Percentiles rank a stretch among this genome's conserved stretches.
Conservation (phyloP, 1,140 invertebrate species). For the Ips nitidus region DNA sequence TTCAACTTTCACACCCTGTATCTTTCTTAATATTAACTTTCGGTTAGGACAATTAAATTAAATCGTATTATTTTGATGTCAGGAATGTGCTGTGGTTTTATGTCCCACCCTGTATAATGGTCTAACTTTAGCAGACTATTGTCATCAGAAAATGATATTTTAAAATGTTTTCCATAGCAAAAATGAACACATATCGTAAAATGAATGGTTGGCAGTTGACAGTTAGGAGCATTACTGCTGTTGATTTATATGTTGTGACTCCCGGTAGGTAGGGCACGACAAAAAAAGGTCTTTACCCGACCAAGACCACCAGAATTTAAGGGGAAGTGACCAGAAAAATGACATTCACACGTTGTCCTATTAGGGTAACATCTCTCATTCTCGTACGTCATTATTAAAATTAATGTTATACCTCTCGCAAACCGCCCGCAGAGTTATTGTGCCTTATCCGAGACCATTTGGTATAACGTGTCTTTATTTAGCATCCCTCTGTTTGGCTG, state of each 20-base stretch:
- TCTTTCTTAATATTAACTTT: no score
- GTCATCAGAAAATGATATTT: no score
- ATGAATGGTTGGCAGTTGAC: no score
- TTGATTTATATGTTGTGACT: slow-evolving; percentile 10
- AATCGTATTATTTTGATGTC: no score
- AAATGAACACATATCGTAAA: no score
- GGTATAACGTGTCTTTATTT: slow-evolving; percentile 25
- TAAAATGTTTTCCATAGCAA: no score
- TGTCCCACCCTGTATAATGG: no score
- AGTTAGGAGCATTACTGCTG: no score
- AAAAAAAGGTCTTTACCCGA: background rate
- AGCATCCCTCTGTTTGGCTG: slow-evolving; percentile 19
- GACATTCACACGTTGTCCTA: slow-evolving; percentile 35
- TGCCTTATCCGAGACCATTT: slow-evolving; percentile 21
- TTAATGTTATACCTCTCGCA: slow-evolving; percentile 30
- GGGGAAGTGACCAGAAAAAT: slow-evolving; percentile 23
- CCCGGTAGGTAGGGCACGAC: background rate
- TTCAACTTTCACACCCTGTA: no score
- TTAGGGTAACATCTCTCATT: slow-evolving; percentile 28
- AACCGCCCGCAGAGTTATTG: slow-evolving; percentile 27
- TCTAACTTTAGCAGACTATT: no score
- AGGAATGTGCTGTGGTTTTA: no score
- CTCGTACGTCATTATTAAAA: slow-evolving; percentile 28
- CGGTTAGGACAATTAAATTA: no score
- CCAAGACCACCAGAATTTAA: slow-evolving; percentile 19